Conservation (phyloP, 2,888 invertebrate genomes). For the Drosophila greeni region DNA sequence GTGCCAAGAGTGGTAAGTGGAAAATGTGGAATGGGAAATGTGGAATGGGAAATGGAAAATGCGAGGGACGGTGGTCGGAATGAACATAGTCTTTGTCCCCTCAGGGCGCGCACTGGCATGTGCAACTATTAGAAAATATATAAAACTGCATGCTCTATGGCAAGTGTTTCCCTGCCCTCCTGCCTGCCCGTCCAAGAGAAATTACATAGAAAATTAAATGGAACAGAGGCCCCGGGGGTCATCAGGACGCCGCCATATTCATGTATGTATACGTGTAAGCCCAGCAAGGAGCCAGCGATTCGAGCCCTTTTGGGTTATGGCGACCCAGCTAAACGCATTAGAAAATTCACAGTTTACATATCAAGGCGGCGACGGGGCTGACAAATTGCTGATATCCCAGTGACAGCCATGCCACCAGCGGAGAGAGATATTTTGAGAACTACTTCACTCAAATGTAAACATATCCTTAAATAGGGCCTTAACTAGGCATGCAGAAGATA, state of each 20-base stretch:
- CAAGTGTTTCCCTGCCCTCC: constrained; percentile 1
- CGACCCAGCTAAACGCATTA: constrained; percentile 14
- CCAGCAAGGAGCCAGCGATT: neutral
- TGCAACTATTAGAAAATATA: constrained; percentile 55
- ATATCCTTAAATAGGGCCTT: too few relatives aligned
- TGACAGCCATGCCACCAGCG: neutral
- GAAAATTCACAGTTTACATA: constrained; percentile 7
- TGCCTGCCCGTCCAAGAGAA: constrained; percentile 19
- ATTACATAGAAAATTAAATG: constrained; percentile 46
- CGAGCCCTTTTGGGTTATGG: neutral
- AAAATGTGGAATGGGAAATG: neutral
- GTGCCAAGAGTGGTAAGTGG: neutral
- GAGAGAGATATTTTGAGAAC: neutral
- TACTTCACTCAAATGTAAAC: neutral
- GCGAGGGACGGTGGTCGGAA: constrained; percentile 1
- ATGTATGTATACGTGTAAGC: neutral
- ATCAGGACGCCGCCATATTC: constrained; percentile 6
- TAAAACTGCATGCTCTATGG: constrained; percentile 25
- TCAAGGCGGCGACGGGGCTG: neutral
- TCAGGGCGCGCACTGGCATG: constrained; percentile 39
- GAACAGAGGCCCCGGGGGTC: constrained; percentile 28
- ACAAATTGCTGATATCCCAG: constrained; percentile 8
- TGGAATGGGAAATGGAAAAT: constrained; percentile 1
- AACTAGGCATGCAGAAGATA: neutral
- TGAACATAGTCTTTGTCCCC: constrained; percentile 36